Evolutionary conservation across 1,140 invertebrate genomes (phyloP).

Genomic region (Arion vulgaris): DNA sequence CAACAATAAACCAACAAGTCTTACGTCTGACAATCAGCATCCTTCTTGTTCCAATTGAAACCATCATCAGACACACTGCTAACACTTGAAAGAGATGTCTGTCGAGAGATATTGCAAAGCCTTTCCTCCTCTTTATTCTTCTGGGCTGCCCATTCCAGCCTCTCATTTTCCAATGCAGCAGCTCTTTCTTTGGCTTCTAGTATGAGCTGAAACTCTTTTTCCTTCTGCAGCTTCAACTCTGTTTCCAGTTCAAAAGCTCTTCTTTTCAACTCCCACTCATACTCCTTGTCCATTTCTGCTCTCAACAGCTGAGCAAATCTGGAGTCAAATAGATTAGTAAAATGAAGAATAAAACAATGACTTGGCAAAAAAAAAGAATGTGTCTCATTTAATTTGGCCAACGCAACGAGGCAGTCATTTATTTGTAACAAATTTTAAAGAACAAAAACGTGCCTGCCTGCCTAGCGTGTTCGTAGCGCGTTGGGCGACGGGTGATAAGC

Average conservation of each 20-base stretch:
- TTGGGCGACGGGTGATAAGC: too few relatives aligned
- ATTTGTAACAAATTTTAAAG: too few relatives aligned
- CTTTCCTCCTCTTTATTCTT: constrained; percentile 57
- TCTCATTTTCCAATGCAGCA: constrained; percentile 52
- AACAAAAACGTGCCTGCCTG: too few relatives aligned
- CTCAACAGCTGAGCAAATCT: background rate
- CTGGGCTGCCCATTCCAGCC: constrained; percentile 49
- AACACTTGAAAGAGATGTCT: background rate
- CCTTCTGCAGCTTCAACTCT: constrained; percentile 2
- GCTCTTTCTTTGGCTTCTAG: constrained; percentile 52
- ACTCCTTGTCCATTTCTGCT: constrained; percentile 27
- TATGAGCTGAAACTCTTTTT: constrained; percentile 39
- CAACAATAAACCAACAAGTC: too few relatives aligned
- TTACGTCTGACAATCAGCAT: constrained; percentile 41
- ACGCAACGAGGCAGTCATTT: too few relatives aligned
- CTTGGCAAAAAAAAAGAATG: too few relatives aligned
- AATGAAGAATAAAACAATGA: too few relatives aligned
- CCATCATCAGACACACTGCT: background rate
- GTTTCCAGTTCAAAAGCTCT: constrained; percentile 15
- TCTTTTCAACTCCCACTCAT: constrained; percentile 10
- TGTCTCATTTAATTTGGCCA: too few relatives aligned
- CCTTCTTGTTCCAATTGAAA: constrained; percentile 37
- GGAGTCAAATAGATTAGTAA: background rate
- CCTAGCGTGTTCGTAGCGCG: too few relatives aligned
- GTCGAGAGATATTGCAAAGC: background rate